Percentiles rank a stretch among this genome's conserved stretches.
Evolutionary conservation across 2,113 vertebrate genomes (phyloP).

Genomic region (Saguinus midas): DNA sequence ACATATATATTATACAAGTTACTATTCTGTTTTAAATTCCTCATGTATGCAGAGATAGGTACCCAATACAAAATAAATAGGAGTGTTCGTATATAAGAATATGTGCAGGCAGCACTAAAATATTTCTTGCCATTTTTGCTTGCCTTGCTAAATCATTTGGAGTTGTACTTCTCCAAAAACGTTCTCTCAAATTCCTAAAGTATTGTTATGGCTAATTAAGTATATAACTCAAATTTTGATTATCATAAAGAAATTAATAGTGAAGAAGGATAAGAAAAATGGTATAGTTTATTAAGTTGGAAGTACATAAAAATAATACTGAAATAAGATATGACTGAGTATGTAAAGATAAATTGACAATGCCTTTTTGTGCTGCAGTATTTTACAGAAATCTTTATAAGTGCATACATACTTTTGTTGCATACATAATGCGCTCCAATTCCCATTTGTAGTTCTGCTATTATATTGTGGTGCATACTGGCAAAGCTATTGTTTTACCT

Average conservation of each 20-base stretch:
- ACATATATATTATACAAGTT: background rate
- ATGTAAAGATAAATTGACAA: background rate
- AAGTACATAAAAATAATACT: background rate
- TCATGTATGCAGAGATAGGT: background rate
- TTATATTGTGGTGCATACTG: background rate
- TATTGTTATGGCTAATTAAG: background rate
- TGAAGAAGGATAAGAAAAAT: background rate
- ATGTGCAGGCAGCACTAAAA: background rate
- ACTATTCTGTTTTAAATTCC: background rate
- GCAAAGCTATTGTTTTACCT: background rate
- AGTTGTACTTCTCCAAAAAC: background rate
- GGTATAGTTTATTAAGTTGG: background rate
- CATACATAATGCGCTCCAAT: background rate
- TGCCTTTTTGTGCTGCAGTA: background rate
- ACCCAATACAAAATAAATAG: background rate
- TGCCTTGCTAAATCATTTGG: background rate
- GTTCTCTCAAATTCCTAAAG: background rate
- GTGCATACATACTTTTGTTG: background rate
- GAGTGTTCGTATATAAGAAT: no score
- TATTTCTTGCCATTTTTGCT: background rate
- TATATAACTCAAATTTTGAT: background rate
- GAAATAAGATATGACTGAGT: background rate
- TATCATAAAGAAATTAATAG: background rate
- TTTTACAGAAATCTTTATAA: background rate
- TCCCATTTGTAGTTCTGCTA: background rate